phyloP scores from a whole-genome alignment of 37 sponge, comb jelly and placozoan genomes.

The Geodia barretti region DNA sequence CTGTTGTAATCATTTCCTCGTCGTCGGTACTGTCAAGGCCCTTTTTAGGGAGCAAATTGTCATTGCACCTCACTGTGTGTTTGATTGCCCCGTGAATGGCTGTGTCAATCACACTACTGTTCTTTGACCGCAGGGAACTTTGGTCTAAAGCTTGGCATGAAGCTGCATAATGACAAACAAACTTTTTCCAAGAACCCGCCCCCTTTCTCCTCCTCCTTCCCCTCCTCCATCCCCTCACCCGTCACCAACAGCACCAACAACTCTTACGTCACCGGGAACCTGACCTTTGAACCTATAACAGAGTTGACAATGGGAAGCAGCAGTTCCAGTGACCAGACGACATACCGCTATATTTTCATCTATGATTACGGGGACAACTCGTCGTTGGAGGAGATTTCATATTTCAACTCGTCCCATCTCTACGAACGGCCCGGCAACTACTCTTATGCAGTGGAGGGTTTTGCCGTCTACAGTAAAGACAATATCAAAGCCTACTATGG shows the following conservation, averaged over 20 bases:
- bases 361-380: slow-evolving; percentile 9
- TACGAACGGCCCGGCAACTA: neutral
- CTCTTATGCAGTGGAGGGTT: slow-evolving; percentile 19
- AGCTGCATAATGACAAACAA: neutral
- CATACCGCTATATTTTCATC: neutral
- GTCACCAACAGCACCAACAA: neutral
- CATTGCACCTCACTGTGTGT: too few relatives aligned
- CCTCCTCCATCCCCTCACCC: neutral
- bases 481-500: slow-evolving; percentile 3
- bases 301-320: neutral
- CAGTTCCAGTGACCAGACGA: neutral
- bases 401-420: neutral
- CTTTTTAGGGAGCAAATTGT: too few relatives aligned
- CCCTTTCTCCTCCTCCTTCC: neutral
- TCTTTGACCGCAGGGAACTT: slow-evolving; percentile 18
- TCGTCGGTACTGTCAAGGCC: too few relatives aligned
- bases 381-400: neutral
- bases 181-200: neutral
- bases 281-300: neutral
- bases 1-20: too few relatives aligned
- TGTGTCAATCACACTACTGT: neutral
- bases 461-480: neutral
- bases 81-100: too few relatives aligned
- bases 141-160: slow-evolving; percentile 19
- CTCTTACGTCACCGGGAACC: neutral